Evolutionary conservation across 2,797 vertebrate genomes (phyloP), one percentile per base, ranked within the genome.

Genomic region (Nyctibius grandis): DNA sequence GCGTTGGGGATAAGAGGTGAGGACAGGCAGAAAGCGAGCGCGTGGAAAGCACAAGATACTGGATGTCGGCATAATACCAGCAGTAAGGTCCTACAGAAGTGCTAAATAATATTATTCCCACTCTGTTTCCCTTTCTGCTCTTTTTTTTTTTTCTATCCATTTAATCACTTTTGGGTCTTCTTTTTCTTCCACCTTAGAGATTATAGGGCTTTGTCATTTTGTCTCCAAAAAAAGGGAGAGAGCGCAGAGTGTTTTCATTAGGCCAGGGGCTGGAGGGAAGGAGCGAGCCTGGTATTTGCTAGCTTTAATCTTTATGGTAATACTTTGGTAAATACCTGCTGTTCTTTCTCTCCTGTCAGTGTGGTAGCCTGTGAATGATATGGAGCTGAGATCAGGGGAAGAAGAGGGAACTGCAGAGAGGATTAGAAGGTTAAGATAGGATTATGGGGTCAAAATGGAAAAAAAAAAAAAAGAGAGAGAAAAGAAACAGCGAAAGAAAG

Each of bases 341-440:
- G 65, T 88, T 91, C 74, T 96, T 94, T 90, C 90, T 82, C 60
- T 96, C 67, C 91, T 93, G 92, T 93, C 93, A 92, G 88, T 86
- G 89, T 95, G 87, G 94, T 92, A 97, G 95, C 78, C 89, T 84
- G 84, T 95, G 92, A 97, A 91, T 96, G 95, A 95, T 96, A 97
- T 21, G 67, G 95, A 94, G 88, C 89, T 5, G 60, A 80, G 91
- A 95, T 94, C 85, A 80, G 91, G 94, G 36, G 57, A 92, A 97
- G 88, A 83, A 92, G 76, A 97, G 92, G 70, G 76, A 93, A 73
- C 81, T 91, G 61, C 79, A 94, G 94, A 95, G 91, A 95, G 89
- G 97, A 97, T 97, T 97, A 94, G 89, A 76, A 97, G 86, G 80
- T 97, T 97, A 96, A 97, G 97, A 97, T 95, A 77, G 93, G 95